Evolutionary conservation across 2,888 invertebrate species (phyloP), one percentile per base, ranked within the genome.

Genomic region (Tetranychus piercei): DNA sequence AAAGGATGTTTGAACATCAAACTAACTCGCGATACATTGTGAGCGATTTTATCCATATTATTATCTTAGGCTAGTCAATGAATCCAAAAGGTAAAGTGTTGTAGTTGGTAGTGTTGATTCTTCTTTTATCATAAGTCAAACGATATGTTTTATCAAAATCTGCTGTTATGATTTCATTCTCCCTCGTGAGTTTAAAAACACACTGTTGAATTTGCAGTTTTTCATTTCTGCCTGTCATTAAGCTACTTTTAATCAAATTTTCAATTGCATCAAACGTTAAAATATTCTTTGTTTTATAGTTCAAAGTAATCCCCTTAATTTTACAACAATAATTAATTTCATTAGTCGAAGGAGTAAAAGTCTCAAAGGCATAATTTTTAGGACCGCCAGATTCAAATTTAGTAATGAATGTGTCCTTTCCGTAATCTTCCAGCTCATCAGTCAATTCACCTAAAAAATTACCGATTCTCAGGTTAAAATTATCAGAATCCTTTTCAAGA

Each of bases 401-500:
- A 0, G 55, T 55, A 2, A 55, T 55, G 55, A 1, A 55, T 55
- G 55, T 15, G 3, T 6, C 55, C 15, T 55, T 55, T 6, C 55
- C 55, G 6, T 55, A 55, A 1, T 55, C 55, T 11, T 9, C 9
- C 9, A 55, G 55, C 6, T 55, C 55, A 15, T 55, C 55, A 55
- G 55, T 55, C 6, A 55, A 55, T 55, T 55, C 55, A 3, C 55
- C 55, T 15, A 55, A 55, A 15, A 11, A 55, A 55, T 55, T 15
- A 1, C 55, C 55, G 2, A 55, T 9, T 7, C 1, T 55, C 2
- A 55, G 6, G 0, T 55, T 0, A 55, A 11, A 55, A 6, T 55
- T 5, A 1, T 74, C 77, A 23, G 43, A 76, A 15, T 8, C 23
- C 44, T 67, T 55, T 1, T 72, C 72, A 11, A 78, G 76, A 74